Evolutionary conservation across 2,797 vertebrate genomes (phyloP).

Genomic region (Xenops minutus): DNA sequence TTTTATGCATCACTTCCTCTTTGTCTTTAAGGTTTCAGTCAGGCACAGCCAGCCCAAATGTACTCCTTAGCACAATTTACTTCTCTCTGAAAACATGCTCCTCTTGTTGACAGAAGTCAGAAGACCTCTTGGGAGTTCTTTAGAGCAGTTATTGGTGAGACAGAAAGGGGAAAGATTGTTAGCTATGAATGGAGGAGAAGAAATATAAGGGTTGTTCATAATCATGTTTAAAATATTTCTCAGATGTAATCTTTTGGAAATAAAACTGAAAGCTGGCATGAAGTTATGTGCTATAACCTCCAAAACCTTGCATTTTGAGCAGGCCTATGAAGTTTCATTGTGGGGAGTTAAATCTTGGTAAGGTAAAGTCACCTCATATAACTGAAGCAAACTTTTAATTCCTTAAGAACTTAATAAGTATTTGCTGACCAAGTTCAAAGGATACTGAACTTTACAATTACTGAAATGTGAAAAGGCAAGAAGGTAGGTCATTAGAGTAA

Average conservation of each 20-base stretch:
- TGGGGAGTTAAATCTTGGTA: not conserved
- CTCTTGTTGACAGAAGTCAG: not conserved
- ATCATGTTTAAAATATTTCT: not conserved
- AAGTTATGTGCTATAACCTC: not conserved
- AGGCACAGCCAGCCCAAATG: not conserved
- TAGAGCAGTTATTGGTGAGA: not conserved
- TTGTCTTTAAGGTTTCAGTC: not conserved
- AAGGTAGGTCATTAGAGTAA: not conserved
- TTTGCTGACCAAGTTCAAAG: not conserved
- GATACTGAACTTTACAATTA: not conserved
- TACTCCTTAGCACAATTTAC: not conserved
- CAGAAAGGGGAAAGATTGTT: not conserved
- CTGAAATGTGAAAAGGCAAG: not conserved
- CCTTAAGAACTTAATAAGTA: not conserved
- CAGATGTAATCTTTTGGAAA: not conserved
- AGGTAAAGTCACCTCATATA: not conserved
- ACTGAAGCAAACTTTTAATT: not conserved
- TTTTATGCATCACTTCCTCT: not conserved
- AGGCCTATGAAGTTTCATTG: not conserved
- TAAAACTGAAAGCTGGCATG: not conserved
- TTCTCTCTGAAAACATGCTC: not conserved
- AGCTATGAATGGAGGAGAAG: not conserved
- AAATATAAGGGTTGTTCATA: not conserved
- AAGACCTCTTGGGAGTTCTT: not conserved
- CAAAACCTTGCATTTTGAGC: not conserved